Evolutionary conservation across 2,888 invertebrate genomes (phyloP), one percentile per base, ranked within the genome.

Genomic region (Uloborus plumipes): DNA sequence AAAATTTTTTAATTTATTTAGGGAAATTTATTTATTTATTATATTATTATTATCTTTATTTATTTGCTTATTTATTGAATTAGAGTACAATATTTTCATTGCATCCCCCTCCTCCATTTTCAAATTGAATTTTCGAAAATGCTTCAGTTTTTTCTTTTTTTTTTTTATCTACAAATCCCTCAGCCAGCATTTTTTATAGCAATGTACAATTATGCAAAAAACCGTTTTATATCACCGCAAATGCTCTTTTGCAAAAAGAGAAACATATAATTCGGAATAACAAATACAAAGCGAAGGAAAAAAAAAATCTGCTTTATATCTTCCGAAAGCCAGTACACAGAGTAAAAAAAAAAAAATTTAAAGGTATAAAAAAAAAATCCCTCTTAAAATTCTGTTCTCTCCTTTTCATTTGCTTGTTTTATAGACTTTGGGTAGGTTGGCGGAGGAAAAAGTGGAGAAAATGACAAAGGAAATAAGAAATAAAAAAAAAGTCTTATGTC

Each of bases 401-500:
- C 50, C 66, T 73, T 79, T 74, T 73, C 69, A 81, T 81, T 81
- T 70, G 80, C 74, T 74, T 81, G 80, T 81, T 81, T 81, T 81
- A 81, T 81, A 61, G 74, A 75, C 70, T 81, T 59, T 47, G 65
- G 67, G 53, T 71, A n/a, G 61, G 58, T 11, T 50, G 47, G 65
- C 47, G 59, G 50, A 65, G 64, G 72, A 72, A 53, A 53, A 59
- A 69, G 67, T 53, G 20, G 49, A 49, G 14, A 18, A 65, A 16
- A 65, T 65, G 49, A 49, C 50, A 64, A 55, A 71, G 62, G 58
- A 69, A 74, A 73, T 53, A 79, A 67, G 39, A 65, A 51, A 72
- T 69, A 73, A 69, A 74, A 22, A n/a, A 70, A 20, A 59, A 50
- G 18, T 13, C 14, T 26, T 61, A 61, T 81, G 80, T 74, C 74